Base-by-base conservation (phyloP, 2,888 invertebrate species). In the Gnatocerus cornutus region DNA sequence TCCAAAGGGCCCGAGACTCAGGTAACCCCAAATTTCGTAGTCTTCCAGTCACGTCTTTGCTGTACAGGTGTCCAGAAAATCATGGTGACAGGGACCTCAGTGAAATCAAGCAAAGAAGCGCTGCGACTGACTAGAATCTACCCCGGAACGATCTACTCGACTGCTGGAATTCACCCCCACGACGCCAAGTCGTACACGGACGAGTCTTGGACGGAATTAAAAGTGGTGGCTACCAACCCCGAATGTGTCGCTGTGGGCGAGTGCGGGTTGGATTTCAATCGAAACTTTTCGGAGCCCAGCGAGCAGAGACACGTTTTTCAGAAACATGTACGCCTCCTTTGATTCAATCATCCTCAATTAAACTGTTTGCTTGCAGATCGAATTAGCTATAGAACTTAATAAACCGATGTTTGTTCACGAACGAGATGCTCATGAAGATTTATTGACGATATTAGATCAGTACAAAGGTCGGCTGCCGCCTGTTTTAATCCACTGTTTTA, bases 211-310 rank as follows among this genome's bases (percentile, higher is more conserved):
- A 88, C 90, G 43, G 94, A 94, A 80, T 86, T 96, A 66, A 89
- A 89, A 79, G 89, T 89, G 73, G 90, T 94, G 74, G 93, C 94
- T 12, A 87, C 88, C 58, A 95, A 94, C 80, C 91, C 92, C 1
- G 96, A 97, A 86, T 97, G 97, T 84, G 97, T 97, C 29, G 97
- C 97, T 1, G 89, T 97, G 41, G 97, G 97, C 13, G 97, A 97
- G 84, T 97, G 97, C 84, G 97, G 97, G 33, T 88, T 98, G 74
- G 97, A 98, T 87, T 97, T 95, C 85, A 96, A 94, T 84, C 91
- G 96, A 81, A 96, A 97, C 84, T 97, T 97, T 86, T 97, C 97
- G 6, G 95, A 96, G 80, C 96, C 94, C 3, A 91, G 91, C 71
- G 91, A 93, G 75, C 98, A 98, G 86, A 88, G 92, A 74, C 89